Percentiles rank a stretch among this genome's conserved stretches.
These are phyloP conservation scores for Varanus komodoensis DNA, from an alignment of 2,113 vertebrate species.

Conservation along the genomic window DNA sequence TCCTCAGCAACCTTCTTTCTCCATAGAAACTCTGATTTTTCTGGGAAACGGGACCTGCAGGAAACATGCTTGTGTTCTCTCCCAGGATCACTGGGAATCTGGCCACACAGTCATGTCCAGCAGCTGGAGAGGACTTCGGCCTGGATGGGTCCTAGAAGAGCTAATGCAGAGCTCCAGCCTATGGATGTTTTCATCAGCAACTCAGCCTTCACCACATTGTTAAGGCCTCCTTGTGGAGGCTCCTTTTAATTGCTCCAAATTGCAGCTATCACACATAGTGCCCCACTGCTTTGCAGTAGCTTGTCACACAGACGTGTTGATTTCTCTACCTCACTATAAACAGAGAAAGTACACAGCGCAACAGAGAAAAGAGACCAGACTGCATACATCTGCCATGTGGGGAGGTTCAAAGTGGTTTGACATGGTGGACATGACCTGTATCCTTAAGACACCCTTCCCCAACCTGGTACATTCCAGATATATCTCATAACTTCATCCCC, in stretches of 20 bases:
- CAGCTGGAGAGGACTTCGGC: not conserved
- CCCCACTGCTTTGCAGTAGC: not conserved
- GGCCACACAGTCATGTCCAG: not conserved
- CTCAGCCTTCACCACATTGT: not conserved
- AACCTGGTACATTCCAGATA: too few species aligned
- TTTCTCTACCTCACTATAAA: not conserved
- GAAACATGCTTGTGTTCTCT: too few species aligned
- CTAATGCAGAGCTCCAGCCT: not conserved
- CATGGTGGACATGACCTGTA: not conserved
- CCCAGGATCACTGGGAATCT: too few species aligned
- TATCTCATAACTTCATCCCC: too few species aligned
- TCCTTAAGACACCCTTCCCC: not conserved
- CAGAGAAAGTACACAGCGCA: not conserved
- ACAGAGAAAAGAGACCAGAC: not conserved
- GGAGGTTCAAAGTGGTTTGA: not conserved
- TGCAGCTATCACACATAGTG: not conserved
- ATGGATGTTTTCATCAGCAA: too few species aligned
- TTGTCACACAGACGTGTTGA: not conserved
- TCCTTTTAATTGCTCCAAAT: not conserved
- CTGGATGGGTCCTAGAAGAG: too few species aligned
- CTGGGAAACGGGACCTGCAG: too few species aligned
- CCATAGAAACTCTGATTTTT: too few species aligned
- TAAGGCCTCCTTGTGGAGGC: not conserved
- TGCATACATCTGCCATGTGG: not conserved
- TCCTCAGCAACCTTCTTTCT: too few species aligned